A percentile compares a stretch with the other conserved stretches of the same genome.
phyloP scores from a whole-genome alignment of 2,888 invertebrate genomes.

The Machimus atricapillus region DNA sequence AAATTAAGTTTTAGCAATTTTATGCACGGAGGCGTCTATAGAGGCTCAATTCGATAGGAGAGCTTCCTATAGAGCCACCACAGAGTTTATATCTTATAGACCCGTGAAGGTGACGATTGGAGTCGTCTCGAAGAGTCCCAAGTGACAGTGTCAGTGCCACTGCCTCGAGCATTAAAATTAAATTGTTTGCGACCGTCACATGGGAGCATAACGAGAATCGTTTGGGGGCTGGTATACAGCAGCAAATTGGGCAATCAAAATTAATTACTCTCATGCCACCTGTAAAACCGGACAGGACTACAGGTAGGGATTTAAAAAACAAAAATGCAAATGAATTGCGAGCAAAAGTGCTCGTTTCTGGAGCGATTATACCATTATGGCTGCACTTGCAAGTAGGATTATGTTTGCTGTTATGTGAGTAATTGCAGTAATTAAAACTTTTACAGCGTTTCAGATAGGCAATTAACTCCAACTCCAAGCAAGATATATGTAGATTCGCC shows the following conservation, averaged over 20 bases:
- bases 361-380: neutral
- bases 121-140: neutral
- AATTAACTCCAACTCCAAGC: neutral
- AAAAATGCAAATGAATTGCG: neutral
- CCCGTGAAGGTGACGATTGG: neutral
- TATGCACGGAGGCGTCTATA: neutral
- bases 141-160: neutral
- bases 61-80: neutral
- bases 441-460: neutral
- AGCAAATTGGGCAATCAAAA: slow-evolving; percentile 25
- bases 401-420: neutral
- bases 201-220: neutral
- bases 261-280: neutral
- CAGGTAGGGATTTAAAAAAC: neutral
- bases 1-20: neutral
- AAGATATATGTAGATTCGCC: neutral
- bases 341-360: neutral
- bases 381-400: neutral
- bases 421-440: neutral
- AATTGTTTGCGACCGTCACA: neutral
- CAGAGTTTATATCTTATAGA: neutral
- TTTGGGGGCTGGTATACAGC: neutral
- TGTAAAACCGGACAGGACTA: neutral
- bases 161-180: neutral
- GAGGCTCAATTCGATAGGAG: neutral